Evolutionary conservation across 2,113 vertebrate species (phyloP).

Genomic region (Indicator indicator): DNA sequence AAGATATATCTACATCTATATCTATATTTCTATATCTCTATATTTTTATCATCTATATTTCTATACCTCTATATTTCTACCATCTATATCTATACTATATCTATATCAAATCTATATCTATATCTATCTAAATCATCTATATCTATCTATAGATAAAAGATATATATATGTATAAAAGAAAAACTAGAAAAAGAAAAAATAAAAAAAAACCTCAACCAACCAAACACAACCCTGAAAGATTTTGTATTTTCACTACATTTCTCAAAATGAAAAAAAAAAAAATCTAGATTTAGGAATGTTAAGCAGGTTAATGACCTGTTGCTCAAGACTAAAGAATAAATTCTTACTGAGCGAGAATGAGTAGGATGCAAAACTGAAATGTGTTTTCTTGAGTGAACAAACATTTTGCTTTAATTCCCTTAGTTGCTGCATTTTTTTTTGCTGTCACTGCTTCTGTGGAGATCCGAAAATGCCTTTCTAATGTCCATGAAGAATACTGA

Average conservation of each 20-base stretch:
- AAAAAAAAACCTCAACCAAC: no score
- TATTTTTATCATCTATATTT: no score
- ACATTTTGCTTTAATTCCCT: neutral
- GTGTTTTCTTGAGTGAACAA: neutral
- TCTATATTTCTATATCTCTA: no score
- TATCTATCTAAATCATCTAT: no score
- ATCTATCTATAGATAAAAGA: no score
- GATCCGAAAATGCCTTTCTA: neutral
- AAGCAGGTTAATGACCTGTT: slow-evolving; percentile 46
- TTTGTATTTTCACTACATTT: slow-evolving; percentile 1
- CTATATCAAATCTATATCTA: no score
- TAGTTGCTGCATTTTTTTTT: neutral
- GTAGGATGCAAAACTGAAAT: slow-evolving; percentile 4
- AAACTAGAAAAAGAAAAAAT: neutral
- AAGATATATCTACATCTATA: neutral
- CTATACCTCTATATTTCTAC: no score
- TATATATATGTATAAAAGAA: no score
- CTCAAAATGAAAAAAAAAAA: neutral
- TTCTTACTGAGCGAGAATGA: neutral
- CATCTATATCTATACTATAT: no score
- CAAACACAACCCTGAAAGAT: neutral
- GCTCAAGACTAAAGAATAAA: slow-evolving; percentile 28
- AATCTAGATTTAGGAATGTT: slow-evolving; percentile 16
- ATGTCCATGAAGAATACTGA: neutral
- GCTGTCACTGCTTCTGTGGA: neutral